A percentile compares a stretch with the other conserved stretches of the same genome.
Conservation (phyloP, 1,140 invertebrate genomes). For the Andricus grossulariae region DNA sequence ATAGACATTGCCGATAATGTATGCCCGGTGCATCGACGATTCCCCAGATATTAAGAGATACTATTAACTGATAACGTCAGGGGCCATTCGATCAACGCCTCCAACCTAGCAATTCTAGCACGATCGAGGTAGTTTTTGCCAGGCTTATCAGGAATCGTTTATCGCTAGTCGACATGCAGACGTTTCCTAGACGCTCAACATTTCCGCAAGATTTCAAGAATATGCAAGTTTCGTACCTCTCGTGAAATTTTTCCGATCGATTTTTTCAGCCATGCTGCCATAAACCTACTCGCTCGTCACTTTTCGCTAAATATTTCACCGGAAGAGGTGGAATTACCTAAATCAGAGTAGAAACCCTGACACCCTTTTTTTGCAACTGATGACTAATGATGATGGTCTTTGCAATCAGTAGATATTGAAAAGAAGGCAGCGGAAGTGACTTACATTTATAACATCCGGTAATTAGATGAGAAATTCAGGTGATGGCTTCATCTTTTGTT, state of each 20-base stretch:
- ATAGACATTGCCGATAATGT: too few relatives aligned
- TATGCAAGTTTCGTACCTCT: neutral
- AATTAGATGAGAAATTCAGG: constrained; percentile 14
- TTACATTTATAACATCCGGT: constrained; percentile 17
- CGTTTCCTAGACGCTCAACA: constrained; percentile 18
- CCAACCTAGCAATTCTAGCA: constrained; percentile 3
- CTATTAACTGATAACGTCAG: constrained; percentile 27
- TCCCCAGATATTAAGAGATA: constrained; percentile 31
- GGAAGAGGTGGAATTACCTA: neutral
- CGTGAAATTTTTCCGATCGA: neutral
- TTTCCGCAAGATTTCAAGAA: constrained; percentile 14
- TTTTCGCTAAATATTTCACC: constrained; percentile 3
- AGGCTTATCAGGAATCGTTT: constrained; percentile 27
- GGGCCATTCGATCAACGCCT: constrained; percentile 29
- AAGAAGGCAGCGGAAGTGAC: neutral
- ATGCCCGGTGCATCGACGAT: constrained; percentile 17
- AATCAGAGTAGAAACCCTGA: neutral
- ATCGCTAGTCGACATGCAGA: constrained; percentile 18
- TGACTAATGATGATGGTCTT: constrained; percentile 21
- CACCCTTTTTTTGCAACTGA: neutral
- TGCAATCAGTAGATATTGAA: constrained; percentile 25
- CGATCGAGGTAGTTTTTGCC: constrained; percentile 18
- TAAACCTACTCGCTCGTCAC: neutral
- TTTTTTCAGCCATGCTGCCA: neutral
- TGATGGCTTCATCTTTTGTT: constrained; percentile 9